Evolutionary conservation across 2,888 invertebrate species (phyloP).

Genomic region (Siphlonurus alternatus): DNA sequence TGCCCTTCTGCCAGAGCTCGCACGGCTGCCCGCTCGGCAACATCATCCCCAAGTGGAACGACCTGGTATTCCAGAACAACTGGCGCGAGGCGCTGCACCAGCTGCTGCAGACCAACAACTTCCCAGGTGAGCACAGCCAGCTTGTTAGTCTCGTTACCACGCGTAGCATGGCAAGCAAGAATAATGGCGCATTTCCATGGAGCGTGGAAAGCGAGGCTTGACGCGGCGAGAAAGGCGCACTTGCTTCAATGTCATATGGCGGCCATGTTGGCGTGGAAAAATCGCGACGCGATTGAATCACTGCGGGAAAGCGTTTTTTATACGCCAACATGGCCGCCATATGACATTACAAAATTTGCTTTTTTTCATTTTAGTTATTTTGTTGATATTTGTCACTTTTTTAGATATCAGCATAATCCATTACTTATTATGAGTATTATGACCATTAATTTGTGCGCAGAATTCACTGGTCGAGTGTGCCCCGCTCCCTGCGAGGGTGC

Average conservation of each 20-base stretch:
- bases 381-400: conserved; percentile 3
- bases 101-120: conserved; percentile 94
- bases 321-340: too few relatives aligned
- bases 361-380: background rate
- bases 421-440: too few relatives aligned
- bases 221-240: too few relatives aligned
- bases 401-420: background rate
- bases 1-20: conserved; percentile 90
- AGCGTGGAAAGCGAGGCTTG: too few relatives aligned
- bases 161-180: background rate
- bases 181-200: background rate
- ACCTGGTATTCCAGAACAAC: conserved; percentile 81
- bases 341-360: too few relatives aligned
- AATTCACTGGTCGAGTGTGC: conserved; percentile 85
- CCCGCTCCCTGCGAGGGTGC: conserved; percentile 98
- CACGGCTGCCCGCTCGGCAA: conserved; percentile 97
- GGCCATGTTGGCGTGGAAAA: too few relatives aligned
- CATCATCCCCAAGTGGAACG: conserved; percentile 98
- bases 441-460: conserved; percentile 32
- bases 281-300: too few relatives aligned
- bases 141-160: background rate
- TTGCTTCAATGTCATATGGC: too few relatives aligned
- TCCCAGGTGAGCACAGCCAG: conserved; percentile 44
- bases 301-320: too few relatives aligned
- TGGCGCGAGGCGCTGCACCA: conserved; percentile 91